Base-by-base conservation (phyloP, 2,888 invertebrate genomes). In the Melikaiella ostensackeni region DNA sequence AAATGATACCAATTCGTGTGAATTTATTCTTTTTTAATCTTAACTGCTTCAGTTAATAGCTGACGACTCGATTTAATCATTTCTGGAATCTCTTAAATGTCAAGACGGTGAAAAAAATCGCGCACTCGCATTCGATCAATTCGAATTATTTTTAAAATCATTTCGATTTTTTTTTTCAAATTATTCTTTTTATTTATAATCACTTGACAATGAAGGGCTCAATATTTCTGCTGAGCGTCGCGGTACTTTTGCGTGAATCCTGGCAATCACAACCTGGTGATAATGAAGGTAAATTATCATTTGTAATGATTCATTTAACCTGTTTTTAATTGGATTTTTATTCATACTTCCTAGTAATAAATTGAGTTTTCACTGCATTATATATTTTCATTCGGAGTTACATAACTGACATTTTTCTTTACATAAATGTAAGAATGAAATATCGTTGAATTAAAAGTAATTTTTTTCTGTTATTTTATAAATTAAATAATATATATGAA, bases 281-380 rank as follows among this genome's bases (percentile, higher is more conserved):
- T 35, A 88, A 87, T 78, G 88, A 89, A 86, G 88, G 88, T 89
- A 81, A 82, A 76, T 76, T 78, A 27, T 6, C 70, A 50, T n/a
- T 50, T 64, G 46, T 9, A 62, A 73, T 78, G 35, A 75, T 62
- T 70, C 62, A 75, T 16, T 75, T 63, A 42, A 55, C 38, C 33
- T 61, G 63, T 55, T 50, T 64, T 46, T 77, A 75, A 78, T 78
- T 62, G 30, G 64, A 46, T 16, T 24, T 59, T 24, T 24, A 59
- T 27, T 55, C 21, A 21, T 21, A 55, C 21, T 21, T 55, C 21
- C 8, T 9, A 9, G 21, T 55, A 55, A 2, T 21, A 1, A 21
- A 21, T 21, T 21, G 55, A 55, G 3, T 55, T 21, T 55, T 21
- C 5, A 16, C 9, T 21, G 50, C 4, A 55, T 21, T 55, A 21